Evolutionary conservation across 2,888 invertebrate species (phyloP).

Genomic region (Caradrina clavipalpis): DNA sequence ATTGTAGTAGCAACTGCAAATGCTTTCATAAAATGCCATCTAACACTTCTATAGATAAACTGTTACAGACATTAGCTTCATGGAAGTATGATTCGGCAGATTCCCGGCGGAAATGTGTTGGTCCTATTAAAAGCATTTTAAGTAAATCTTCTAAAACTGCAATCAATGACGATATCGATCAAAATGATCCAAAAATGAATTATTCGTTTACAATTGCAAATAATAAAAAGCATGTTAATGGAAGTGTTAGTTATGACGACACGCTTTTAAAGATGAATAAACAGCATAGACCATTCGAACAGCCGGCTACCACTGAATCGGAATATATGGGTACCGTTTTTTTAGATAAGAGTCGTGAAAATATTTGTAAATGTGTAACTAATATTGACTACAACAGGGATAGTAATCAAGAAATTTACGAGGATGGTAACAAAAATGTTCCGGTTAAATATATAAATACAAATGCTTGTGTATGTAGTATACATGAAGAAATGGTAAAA

Average conservation of each 20-base stretch:
- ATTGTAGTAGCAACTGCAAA: constrained; percentile 72
- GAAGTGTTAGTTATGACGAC: constrained; percentile 9
- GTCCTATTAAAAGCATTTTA: constrained; percentile 36
- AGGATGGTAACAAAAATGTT: constrained; percentile 32
- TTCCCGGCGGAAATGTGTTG: constrained; percentile 39
- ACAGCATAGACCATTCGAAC: constrained; percentile 8
- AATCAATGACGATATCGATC: constrained; percentile 22
- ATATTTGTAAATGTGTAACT: constrained; percentile 67
- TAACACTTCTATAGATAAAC: constrained; percentile 80
- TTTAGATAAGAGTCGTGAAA: constrained; percentile 81
- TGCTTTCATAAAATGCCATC: constrained; percentile 85
- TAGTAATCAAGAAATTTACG: constrained; percentile 27
- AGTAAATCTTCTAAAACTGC: constrained; percentile 39
- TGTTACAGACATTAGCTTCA: constrained; percentile 76
- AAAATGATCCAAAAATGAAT: constrained; percentile 29
- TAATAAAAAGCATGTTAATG: constrained; percentile 17
- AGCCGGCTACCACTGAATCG: constrained; percentile 69
- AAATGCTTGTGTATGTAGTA: constrained; percentile 65
- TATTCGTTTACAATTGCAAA: constrained; percentile 6
- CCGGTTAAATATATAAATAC: constrained; percentile 67
- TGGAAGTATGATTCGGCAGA: constrained; percentile 71
- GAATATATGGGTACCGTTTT: constrained; percentile 81
- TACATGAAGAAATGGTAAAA: constrained; percentile 45
- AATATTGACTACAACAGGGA: constrained; percentile 32
- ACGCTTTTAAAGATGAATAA: constrained; percentile 7